phyloP scores from a whole-genome alignment of 2,888 invertebrate species.

The Melanargia galathea region DNA sequence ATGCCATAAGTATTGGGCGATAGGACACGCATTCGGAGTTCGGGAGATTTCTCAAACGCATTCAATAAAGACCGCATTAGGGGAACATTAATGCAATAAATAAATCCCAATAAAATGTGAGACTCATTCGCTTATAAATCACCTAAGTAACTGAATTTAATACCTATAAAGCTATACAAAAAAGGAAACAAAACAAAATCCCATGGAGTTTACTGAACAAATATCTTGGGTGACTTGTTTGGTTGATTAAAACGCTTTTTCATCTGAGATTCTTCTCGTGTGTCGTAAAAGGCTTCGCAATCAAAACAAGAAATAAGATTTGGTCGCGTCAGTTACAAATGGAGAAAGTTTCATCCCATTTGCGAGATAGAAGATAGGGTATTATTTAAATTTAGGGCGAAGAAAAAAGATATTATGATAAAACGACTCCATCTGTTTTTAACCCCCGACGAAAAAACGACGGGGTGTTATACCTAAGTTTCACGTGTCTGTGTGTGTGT shows the following conservation, averaged over 20 bases:
- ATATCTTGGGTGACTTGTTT: slow-evolving; percentile 9
- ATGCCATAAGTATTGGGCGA: too few species aligned
- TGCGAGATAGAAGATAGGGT: neutral
- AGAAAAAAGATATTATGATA: neutral
- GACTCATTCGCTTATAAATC: slow-evolving; percentile 6
- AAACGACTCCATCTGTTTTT: neutral
- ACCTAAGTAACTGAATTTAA: slow-evolving; percentile 1
- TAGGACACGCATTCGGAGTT: neutral
- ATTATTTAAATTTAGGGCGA: slow-evolving; percentile 3
- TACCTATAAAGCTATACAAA: neutral
- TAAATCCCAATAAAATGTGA: slow-evolving; percentile 9
- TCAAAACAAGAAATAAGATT: slow-evolving; percentile 12
- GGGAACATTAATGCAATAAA: neutral
- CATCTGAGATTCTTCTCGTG: slow-evolving; percentile 1
- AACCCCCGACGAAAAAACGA: too few species aligned
- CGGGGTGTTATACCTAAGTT: too few species aligned
- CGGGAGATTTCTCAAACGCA: neutral
- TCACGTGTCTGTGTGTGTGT: too few species aligned
- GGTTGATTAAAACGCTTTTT: slow-evolving; percentile 18
- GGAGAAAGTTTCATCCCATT: slow-evolving; percentile 1
- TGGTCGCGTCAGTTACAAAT: neutral
- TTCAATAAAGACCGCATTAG: neutral
- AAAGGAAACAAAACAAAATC: slow-evolving; percentile 8
- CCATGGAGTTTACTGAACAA: slow-evolving; percentile 1
- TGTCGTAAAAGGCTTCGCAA: slow-evolving; percentile 5